Conservation (phyloP, 1,140 invertebrate genomes). For the fruit fly (Drosophila melanogaster) region Release_6_plus_ISO1_MT NC_004354.4:2320001-2320500, state of each 20-base stretch:
- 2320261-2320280: slow-evolving; percentile 37
- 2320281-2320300: slow-evolving; percentile 7
- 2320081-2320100: slow-evolving; percentile 23
- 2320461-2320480: slow-evolving; percentile 14
- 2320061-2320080: background rate
- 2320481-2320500: slow-evolving; percentile 8
- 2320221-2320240: slow-evolving; percentile 43
- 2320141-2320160: background rate
- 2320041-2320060: background rate
- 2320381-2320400: too few relatives aligned
- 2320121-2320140: slow-evolving; percentile 13
- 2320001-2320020: slow-evolving; percentile 37
- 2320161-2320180: background rate
- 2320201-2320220: slow-evolving; percentile 45
- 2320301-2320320: slow-evolving; percentile 13
- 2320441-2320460: background rate
- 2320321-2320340: too few relatives aligned
- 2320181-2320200: slow-evolving; percentile 23
- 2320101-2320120: slow-evolving; percentile 33
- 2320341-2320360: too few relatives aligned
- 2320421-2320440: background rate
- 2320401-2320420: background rate
- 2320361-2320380: too few relatives aligned
- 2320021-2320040: background rate
- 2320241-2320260: slow-evolving; percentile 38